Evolutionary conservation across 1,140 invertebrate species (phyloP).

Genomic region (Hyphantria cunea): DNA sequence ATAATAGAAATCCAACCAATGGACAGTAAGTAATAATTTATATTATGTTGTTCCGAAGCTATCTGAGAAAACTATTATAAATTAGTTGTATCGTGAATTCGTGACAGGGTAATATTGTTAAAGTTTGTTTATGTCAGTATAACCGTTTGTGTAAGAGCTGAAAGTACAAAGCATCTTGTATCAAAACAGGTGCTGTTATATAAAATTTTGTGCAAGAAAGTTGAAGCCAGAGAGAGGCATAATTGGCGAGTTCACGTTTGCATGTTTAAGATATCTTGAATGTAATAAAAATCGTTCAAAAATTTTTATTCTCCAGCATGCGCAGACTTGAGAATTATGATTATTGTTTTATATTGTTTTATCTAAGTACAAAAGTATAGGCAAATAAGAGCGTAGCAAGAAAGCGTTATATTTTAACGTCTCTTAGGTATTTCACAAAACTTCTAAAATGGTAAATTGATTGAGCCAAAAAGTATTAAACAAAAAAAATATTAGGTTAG

Average conservation of each 20-base stretch:
- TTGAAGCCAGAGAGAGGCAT: constrained; percentile 63
- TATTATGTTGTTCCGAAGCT: constrained; percentile 21
- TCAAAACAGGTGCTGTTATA: constrained; percentile 43
- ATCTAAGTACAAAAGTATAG: constrained; percentile 46
- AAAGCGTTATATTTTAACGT: constrained; percentile 54
- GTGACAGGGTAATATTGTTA: constrained; percentile 21
- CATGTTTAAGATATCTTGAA: not conserved
- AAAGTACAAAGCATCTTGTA: constrained; percentile 58
- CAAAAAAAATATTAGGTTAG: constrained; percentile 39
- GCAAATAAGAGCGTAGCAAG: constrained; percentile 53
- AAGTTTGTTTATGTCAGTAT: constrained; percentile 32
- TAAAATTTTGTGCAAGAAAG: constrained; percentile 47
- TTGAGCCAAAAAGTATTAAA: constrained; percentile 75
- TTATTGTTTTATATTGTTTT: constrained; percentile 36
- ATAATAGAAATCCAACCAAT: constrained; percentile 56
- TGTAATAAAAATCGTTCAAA: not conserved
- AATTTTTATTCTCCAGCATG: constrained; percentile 52
- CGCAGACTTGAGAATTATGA: constrained; percentile 50
- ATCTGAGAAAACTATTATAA: constrained; percentile 55
- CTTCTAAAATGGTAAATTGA: constrained; percentile 60
- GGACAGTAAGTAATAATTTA: constrained; percentile 34
- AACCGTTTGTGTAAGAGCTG: constrained; percentile 40
- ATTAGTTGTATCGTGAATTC: constrained; percentile 39
- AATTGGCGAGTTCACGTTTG: constrained; percentile 15
- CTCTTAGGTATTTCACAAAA: constrained; percentile 48